Evolutionary conservation across 1,140 invertebrate species (phyloP).

Genomic region (Carposina sasakii): DNA sequence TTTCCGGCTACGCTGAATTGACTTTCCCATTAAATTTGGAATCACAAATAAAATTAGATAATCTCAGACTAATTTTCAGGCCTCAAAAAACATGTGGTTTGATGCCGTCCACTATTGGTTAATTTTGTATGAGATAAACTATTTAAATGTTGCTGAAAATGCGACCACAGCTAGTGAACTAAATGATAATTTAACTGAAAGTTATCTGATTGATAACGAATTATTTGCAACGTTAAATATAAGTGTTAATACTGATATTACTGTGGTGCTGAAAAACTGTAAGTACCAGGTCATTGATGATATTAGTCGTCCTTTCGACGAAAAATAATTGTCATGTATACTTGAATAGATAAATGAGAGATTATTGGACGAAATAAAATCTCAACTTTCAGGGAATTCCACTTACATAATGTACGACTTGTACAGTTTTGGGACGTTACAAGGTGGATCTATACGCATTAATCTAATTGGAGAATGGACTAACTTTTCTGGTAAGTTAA

Average conservation of each 20-base stretch:
- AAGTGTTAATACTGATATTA: constrained; percentile 33
- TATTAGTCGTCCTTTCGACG: too few relatives aligned
- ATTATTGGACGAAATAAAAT: too few relatives aligned
- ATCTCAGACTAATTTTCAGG: constrained; percentile 32
- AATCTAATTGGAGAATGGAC: constrained; percentile 30
- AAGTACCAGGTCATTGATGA: too few relatives aligned
- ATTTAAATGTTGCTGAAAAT: background rate
- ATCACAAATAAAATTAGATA: too few relatives aligned
- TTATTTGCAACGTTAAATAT: constrained; percentile 31
- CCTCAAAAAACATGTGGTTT: constrained; percentile 28
- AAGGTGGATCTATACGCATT: constrained; percentile 31
- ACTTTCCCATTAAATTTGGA: too few relatives aligned
- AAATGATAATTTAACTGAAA: background rate
- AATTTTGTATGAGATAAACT: constrained; percentile 18
- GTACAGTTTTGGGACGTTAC: constrained; percentile 42
- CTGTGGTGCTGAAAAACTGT: constrained; percentile 19
- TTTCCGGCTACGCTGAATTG: too few relatives aligned
- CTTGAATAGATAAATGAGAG: too few relatives aligned
- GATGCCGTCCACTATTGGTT: constrained; percentile 33
- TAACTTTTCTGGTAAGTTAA: constrained; percentile 12
- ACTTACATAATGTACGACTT: constrained; percentile 30
- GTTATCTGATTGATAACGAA: constrained; percentile 11
- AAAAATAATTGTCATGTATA: too few relatives aligned
- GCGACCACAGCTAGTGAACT: constrained; percentile 11
- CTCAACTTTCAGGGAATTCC: background rate